Evolutionary conservation across 2,797 vertebrate genomes (phyloP), one percentile per base, ranked within the genome.

Genomic region (Triplophysa bombifrons): DNA sequence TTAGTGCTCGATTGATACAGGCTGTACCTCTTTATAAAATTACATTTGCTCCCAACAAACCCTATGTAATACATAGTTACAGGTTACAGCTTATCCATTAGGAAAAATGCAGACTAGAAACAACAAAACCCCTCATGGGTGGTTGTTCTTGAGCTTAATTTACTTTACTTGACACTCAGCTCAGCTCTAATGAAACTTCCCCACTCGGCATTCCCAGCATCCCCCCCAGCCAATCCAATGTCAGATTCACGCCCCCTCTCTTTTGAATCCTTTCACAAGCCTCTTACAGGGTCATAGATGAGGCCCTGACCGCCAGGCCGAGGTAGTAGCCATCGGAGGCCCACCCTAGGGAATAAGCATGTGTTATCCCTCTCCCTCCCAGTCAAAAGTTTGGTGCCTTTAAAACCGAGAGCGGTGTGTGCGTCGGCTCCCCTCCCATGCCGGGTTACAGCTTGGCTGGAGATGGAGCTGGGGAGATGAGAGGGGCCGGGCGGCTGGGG

Each of bases 241-340:
- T 82, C 85, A 90, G 88, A 87, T 66, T 68, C 73, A 72, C 73
- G 71, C 38, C 38, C 55, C 55, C 84, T 84, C 88, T 72, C 63
- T 82, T 83, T 87, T 90, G 88, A 90, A 87, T 90, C 90, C 90
- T 93, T 93, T 93, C 92, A 92, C 93, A 88, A 91, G 85, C 44
- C 27, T 86, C 85, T 88, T 87, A 86, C 78, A 73, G 77, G 92
- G 91, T 92, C 92, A 90, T 80, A 88, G 92, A 92, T 91, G 81
- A 14, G 85, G 86, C 84, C 84, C 81, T 88, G 83, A 11, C 73
- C 83, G 72, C 80, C 79, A 78, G 76, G 73, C 83, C 17, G 67
- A 75, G 81, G 78, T 86, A 88, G 85, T 76, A 85, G 84, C 81
- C 71, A 83, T 85, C 83, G 81, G 80, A 89, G 86, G 86, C 84